Evolutionary conservation across 2,797 vertebrate genomes (phyloP).

Genomic region (Scleropages formosus): DNA sequence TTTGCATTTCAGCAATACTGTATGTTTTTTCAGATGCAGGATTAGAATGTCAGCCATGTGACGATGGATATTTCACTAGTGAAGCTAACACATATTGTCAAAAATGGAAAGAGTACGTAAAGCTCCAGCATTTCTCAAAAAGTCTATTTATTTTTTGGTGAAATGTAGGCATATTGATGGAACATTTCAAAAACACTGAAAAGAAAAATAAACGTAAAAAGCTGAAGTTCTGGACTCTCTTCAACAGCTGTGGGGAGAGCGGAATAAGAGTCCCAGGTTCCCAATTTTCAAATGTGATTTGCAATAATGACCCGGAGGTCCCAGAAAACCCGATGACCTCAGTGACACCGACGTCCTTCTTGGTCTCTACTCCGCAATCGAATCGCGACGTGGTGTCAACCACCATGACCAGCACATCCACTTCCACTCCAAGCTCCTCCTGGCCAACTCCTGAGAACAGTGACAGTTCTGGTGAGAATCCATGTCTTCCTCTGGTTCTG

Average conservation of each 20-base stretch:
- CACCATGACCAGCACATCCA: not conserved
- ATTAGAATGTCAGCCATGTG: conserved; percentile 17
- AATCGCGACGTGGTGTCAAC: not conserved
- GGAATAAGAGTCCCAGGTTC: not conserved
- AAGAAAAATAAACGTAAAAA: not conserved
- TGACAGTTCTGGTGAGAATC: not conserved
- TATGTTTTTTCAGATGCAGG: conserved; percentile 15
- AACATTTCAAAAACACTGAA: no score
- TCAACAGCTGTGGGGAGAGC: not conserved
- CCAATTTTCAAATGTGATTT: not conserved
- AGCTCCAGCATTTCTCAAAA: not conserved
- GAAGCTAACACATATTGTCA: not conserved
- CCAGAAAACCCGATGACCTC: not conserved
- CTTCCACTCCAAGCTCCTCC: not conserved
- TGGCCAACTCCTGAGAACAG: not conserved
- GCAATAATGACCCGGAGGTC: not conserved
- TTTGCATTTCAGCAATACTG: no score
- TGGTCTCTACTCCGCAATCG: not conserved
- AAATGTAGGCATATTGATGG: no score
- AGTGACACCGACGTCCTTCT: not conserved
- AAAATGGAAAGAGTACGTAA: conserved; percentile 29
- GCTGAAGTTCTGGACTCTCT: not conserved
- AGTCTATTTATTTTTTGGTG: not conserved
- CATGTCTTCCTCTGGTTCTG: no score
- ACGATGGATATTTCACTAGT: conserved; percentile 6